Base-by-base conservation (phyloP, 2,888 invertebrate genomes). In the Galeopsomyia nigrocyanea region DNA sequence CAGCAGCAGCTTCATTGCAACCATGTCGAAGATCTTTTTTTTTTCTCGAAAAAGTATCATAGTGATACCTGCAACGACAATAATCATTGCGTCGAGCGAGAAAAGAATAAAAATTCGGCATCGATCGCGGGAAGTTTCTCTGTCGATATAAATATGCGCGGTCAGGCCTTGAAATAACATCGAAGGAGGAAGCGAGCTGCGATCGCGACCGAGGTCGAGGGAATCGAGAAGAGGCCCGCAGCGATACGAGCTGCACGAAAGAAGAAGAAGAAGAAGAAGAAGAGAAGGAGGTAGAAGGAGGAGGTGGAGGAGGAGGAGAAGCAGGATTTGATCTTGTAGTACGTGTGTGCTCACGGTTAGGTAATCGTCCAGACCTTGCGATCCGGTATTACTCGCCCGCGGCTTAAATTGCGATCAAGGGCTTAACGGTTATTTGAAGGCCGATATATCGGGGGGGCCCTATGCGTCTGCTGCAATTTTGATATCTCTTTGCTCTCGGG, bases 371-470 rank as follows among this genome's bases (percentile, higher is more conserved):
- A 78, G 79, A 82, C 79, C 79, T 78, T 80, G 74, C 80, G 80
- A 82, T 80, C 80, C 79, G 78, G 81, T 82, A 81, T 81, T 81
- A 82, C 79, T 77, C 77, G 78, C 80, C 81, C 78, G 76, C 78
- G 81, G 84, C 82, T 82, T 81, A 82, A 84, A 84, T 84, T 81
- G 82, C 83, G 83, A 84, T 84, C 83, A 84, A 83, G 82, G 83
- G 83, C 83, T 83, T 83, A 84, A 82, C 84, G 83, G 84, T 83
- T 79, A 82, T 81, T 82, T 82, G 82, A 84, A 83, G 84, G 83
- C 79, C 83, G 83, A 80, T 79, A 78, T 74, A 72, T 60, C 68
- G 61, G n/a, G n/a, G n/a, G n/a, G 71, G 68, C 73, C 75, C 56
- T 2, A 5, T 71, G 66, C 66, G n/a, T n/a, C n/a, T n/a, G n/a